These are phyloP conservation scores for Nasonia giraulti DNA, from an alignment of 1,140 invertebrate species.

Conservation along the genomic window DNA sequence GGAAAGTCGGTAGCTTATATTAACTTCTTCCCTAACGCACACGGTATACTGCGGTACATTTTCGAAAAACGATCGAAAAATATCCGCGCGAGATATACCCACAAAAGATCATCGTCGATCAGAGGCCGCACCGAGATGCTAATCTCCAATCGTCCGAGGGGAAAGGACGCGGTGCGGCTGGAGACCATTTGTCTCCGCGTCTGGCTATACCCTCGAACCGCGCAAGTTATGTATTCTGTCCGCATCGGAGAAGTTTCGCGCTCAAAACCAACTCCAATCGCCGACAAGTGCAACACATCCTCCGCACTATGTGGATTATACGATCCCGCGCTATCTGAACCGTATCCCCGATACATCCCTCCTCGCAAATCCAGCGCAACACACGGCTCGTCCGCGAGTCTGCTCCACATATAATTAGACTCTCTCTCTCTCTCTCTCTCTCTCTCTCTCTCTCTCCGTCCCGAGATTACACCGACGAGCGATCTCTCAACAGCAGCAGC, in stretches of 20 bases:
- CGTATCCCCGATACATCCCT: no score
- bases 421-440: background rate
- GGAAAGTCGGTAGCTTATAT: background rate
- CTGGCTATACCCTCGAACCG: no score
- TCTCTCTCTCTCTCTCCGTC: background rate
- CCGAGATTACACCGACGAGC: background rate
- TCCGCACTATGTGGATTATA: background rate
- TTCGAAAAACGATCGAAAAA: no score
- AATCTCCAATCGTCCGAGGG: constrained; percentile 32
- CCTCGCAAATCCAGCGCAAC: no score
- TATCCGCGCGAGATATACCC: background rate
- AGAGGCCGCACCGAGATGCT: constrained; percentile 26
- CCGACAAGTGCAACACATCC: background rate
- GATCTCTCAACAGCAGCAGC: constrained; percentile 42
- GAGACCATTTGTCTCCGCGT: no score
- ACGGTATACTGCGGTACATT: no score
- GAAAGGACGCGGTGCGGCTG: background rate
- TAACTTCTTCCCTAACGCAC: background rate
- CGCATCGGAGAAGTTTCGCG: no score
- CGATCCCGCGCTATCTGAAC: background rate
- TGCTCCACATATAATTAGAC: constrained; percentile 11
- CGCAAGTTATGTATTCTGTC: no score
- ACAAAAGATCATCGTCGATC: constrained; percentile 46
- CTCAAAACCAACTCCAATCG: constrained; percentile 12
- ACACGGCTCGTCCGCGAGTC: no score